Evolutionary conservation across 2,797 vertebrate genomes (phyloP).

Genomic region (Pangasius macronema): DNA sequence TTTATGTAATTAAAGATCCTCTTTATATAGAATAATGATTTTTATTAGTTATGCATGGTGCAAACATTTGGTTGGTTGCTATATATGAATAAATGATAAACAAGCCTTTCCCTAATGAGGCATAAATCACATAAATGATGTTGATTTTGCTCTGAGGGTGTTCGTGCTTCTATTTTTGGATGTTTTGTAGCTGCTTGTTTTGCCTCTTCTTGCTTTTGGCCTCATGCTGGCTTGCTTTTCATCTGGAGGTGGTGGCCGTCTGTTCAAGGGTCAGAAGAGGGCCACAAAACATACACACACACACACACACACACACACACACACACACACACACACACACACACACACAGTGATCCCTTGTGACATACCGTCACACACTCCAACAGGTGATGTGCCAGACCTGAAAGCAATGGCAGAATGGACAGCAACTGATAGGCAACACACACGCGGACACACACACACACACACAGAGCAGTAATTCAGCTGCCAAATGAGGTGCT

Average conservation of each 20-base stretch:
- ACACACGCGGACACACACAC: slow-evolving; percentile 59
- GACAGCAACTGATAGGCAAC: slow-evolving; percentile 46
- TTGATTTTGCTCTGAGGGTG: slow-evolving; percentile 7
- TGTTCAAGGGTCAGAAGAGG: slow-evolving; percentile 54
- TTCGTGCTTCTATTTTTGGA: not conserved
- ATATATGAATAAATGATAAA: slow-evolving; percentile 25
- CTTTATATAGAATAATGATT: slow-evolving; percentile 12
- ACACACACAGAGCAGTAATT: slow-evolving; percentile 60
- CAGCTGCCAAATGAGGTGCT: slow-evolving; percentile 73
- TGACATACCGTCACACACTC: slow-evolving; percentile 44
- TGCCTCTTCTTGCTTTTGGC: slow-evolving; percentile 48
- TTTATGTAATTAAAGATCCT: slow-evolving; percentile 16
- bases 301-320: slow-evolving; percentile 59
- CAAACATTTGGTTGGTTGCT: slow-evolving; percentile 18
- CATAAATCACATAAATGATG: slow-evolving; percentile 5
- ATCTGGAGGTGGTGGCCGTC: slow-evolving; percentile 58
- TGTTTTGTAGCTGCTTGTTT: slow-evolving; percentile 46
- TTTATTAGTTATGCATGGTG: not conserved
- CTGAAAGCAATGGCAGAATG: slow-evolving; percentile 59
- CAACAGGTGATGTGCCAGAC: slow-evolving; percentile 67
- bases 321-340: slow-evolving; percentile 68
- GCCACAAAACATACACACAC: slow-evolving; percentile 11
- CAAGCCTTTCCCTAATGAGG: slow-evolving; percentile 2
- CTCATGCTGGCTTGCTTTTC: slow-evolving; percentile 28
- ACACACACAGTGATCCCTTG: slow-evolving; percentile 54